Base-by-base conservation (phyloP, 2,113 vertebrate genomes). In the Syngnathus typhle region DNA sequence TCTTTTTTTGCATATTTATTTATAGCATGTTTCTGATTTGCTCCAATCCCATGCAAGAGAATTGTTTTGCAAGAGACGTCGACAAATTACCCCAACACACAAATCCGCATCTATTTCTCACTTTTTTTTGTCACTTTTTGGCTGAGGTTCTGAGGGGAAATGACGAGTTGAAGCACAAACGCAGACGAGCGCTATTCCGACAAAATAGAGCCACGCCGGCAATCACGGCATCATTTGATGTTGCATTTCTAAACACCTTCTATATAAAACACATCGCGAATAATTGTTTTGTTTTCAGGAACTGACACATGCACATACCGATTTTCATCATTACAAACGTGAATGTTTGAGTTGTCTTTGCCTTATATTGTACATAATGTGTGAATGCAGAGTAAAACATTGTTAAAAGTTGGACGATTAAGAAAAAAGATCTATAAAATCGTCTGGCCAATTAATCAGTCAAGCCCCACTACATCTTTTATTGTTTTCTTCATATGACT, bases 1-100 rank as follows among this genome's bases (percentile, higher is more conserved):
- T 59, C 60, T 47, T 41, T 70, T 80, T 85, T 80, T 80, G 70
- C 78, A 82, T 72, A 81, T 83, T 78, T 85, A 87, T 85, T 84
- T 79, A 82, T 84, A 84, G 74, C 59, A 46, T 37, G 60, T 84
- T 82, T 78, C 64, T 82, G 73, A 84, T 84, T 84, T 79, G 47
- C 38, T 36, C 4, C 65, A 75, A 69, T 82, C 71, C 18, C 19
- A 12, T 19, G 7, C 16, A 52, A n/a, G 7, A 52, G 18, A 52
- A 52, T 52, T 21, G 19, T 52, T 73, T 77, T 27, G 82, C 70
- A 83, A 75, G 67, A 69, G 67, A 64, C 66, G 65, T 82, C 71
- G 76, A 82, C 78, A 77, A 73, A 74, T 80, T 81, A 84, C 67
- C 70, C 52, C 70, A 77, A 74, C 59, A 68, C 39, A 76, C 77